Evolutionary conservation across 2,888 invertebrate species (phyloP), one percentile per base, ranked within the genome.

Genomic region (Sarcophaga subvicina): DNA sequence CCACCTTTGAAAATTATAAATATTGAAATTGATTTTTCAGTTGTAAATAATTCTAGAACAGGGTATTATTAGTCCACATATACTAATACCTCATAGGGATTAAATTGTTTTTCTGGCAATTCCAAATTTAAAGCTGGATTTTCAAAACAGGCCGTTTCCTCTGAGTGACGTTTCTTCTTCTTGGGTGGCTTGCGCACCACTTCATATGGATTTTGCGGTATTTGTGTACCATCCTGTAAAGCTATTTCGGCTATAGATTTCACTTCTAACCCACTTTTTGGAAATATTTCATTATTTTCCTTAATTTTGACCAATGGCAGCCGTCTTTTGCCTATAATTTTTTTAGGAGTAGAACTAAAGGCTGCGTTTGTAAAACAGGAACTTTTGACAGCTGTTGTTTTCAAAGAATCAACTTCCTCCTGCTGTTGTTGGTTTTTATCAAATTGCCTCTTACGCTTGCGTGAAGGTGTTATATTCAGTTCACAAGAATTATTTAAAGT

Each of bases 61-160:
- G 37, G 8, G 10, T 10, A 37, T 37, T 10, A 37, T 37, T 37
- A 37, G 10, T 10, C 6, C 6, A 37, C 6, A 2, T 37, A 37
- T 54, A 14, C 4, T 2, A 83, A 60, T 85, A 92, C 93, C 91
- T 94, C 94, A 88, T 91, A 94, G 0, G 94, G 94, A 91, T 94
- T 94, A 59, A 93, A 92, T 77, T 91, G 90, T 54, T 91, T 93
- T 77, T 93, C 93, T 6, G 93, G 92, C 59, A 92, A 73, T 54
- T 93, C 92, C 4, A 94, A 89, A 90, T 94, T 93, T 3, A 94
- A 88, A 11, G 92, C 94, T 3, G 92, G 91, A 90, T 94, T 94
- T 77, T 91, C 92, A 70, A 94, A 94, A 79, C 94, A 94, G 22
- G 90, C 91, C 8, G 89, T 90, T 25, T 89, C 90, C 20, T 89